Conservation (phyloP, 2,797 vertebrate genomes). For the Galaxias olidus region DNA sequence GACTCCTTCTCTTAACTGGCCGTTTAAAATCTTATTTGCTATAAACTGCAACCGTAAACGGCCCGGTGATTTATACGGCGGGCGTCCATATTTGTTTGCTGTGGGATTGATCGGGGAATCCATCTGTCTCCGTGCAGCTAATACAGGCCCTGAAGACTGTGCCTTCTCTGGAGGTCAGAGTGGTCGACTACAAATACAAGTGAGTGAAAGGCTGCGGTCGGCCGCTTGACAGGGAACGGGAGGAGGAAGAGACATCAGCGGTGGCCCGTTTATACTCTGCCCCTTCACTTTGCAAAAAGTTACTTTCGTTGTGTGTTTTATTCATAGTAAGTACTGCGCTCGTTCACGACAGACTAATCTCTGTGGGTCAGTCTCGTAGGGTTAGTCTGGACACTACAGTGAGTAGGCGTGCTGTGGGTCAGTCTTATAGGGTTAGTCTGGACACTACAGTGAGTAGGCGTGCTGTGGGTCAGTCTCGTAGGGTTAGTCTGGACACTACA, state of each 20-base stretch:
- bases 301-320: no score
- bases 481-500: no score
- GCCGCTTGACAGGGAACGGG: slow-evolving; percentile 11
- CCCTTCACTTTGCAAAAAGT: no score
- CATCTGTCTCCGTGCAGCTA: slow-evolving; percentile 75
- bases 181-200: slow-evolving; percentile 98
- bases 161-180: slow-evolving; percentile 85
- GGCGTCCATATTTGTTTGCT: slow-evolving; percentile 51
- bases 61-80: slow-evolving; percentile 59
- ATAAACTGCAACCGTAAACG: slow-evolving; percentile 52
- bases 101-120: slow-evolving; percentile 63
- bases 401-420: no score
- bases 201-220: slow-evolving; percentile 68
- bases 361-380: no score
- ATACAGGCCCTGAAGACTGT: slow-evolving; percentile 90
- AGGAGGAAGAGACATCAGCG: slow-evolving; percentile 5
- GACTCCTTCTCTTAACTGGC: slow-evolving; percentile 59
- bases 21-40: slow-evolving; percentile 70
- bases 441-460: no score
- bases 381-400: no score
- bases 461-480: no score
- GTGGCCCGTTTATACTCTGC: not conserved
- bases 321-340: no score
- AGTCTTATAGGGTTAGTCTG: no score
- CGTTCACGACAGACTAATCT: no score